Evolutionary conservation across 2,888 invertebrate genomes (phyloP), one percentile per base, ranked within the genome.

Genomic region (Patella pellucida): DNA sequence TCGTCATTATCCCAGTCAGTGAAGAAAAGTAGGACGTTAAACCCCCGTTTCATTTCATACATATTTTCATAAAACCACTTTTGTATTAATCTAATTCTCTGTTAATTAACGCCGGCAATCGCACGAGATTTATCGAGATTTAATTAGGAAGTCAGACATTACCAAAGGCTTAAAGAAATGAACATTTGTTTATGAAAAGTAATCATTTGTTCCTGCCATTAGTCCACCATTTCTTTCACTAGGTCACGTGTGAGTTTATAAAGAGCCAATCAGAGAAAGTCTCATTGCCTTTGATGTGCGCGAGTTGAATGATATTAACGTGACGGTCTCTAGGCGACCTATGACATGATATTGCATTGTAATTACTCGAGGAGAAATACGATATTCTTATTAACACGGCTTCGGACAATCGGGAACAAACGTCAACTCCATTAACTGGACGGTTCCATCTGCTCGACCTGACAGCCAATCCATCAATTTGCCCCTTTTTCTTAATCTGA

Each of bases 211-310:
- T 62, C 23, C 23, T 23, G 19, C 23, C 19, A 23, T 62, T 23
- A 23, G 23, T 62, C 23, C 62, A 11, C 23, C 62, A 23, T 23
- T 62, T 23, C 62, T 62, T 62, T 62, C 62, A 19, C 62, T 16
- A 62, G 62, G 62, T 62, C 62, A 62, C 62, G 62, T 62, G 62
- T 62, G 19, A 62, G 62, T 23, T 23, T 62, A 62, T 23, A 23
- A 41, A 12, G 62, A 23, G 23, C 62, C 62, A 62, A 62, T 62
- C 62, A 62, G 19, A 62, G 23, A 23, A 23, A 19, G 41, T 41
- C 41, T 41, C 9, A 41, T 41, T 41, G 41, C 41, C 41, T 41
- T 41, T 41, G 41, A 41, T 41, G 41, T 41, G 41, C 41, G 41
- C 41, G 41, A 41, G 41, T 41, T 41, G 9, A 1, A 41, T 41